These are phyloP conservation scores for Cygnus buccinator DNA, from an alignment of 2,113 vertebrate genomes.

Conservation along the genomic window DNA sequence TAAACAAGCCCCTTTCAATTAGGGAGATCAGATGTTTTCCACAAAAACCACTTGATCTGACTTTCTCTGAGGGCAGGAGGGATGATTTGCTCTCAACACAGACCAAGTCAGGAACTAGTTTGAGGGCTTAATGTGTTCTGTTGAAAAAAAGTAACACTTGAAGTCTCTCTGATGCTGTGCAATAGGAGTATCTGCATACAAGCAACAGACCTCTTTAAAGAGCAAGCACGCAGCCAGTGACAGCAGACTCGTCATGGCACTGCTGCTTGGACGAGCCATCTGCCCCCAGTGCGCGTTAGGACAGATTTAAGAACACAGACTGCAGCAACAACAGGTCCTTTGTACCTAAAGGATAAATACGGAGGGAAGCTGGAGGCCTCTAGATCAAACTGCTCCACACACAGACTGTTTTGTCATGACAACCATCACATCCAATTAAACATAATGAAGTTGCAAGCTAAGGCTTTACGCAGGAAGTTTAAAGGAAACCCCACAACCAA, in stretches of 20 bases:
- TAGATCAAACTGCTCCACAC: background rate
- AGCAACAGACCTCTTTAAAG: background rate
- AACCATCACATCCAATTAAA: constrained; percentile 46
- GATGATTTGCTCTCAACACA: background rate
- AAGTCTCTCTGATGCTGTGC: background rate
- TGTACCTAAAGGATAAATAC: constrained; percentile 8
- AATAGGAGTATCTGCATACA: background rate
- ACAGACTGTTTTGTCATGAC: constrained; percentile 12
- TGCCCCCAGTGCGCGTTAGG: background rate
- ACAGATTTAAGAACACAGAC: constrained; percentile 16
- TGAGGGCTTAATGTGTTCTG: background rate
- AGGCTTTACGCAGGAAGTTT: background rate
- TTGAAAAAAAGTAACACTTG: background rate
- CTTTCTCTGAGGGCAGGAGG: background rate
- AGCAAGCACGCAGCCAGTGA: background rate
- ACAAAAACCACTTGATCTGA: background rate
- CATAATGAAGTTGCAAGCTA: background rate
- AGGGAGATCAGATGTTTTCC: background rate
- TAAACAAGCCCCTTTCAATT: background rate
- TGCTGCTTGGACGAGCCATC: background rate
- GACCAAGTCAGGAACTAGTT: background rate
- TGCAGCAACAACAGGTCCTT: constrained; percentile 14
- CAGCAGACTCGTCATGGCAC: background rate
- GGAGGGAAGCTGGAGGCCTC: background rate
- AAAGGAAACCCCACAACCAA: background rate